A percentile compares a stretch with the other conserved stretches of the same genome.
Evolutionary conservation across 2,888 invertebrate species (phyloP).

Genomic region (Hirtodrosophila trivittata): DNA sequence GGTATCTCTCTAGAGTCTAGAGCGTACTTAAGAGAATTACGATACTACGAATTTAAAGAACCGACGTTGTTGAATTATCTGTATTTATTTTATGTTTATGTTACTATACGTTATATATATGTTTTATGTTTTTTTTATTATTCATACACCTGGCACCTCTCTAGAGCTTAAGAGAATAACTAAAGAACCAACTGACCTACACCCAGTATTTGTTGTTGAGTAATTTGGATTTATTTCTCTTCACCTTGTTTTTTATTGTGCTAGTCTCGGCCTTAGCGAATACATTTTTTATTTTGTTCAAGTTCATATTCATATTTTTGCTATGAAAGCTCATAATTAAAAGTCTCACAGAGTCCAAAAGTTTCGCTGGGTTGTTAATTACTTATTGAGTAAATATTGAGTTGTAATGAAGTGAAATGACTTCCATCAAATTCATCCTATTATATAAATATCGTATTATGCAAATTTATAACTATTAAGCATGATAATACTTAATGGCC

Average conservation of each 20-base stretch:
- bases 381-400: slow-evolving; percentile 7
- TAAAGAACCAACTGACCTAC: slow-evolving; percentile 15
- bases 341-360: slow-evolving; percentile 1
- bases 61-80: too few species aligned
- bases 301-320: slow-evolving; percentile 13
- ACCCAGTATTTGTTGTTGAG: slow-evolving; percentile 6
- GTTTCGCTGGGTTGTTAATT: slow-evolving; percentile 4
- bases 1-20: too few species aligned
- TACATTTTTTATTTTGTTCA: slow-evolving; percentile 25
- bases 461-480: not conserved
- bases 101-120: too few species aligned
- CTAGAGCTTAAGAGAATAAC: too few species aligned
- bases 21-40: too few species aligned
- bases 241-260: slow-evolving; percentile 33
- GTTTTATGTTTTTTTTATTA: too few species aligned
- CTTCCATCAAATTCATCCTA: not conserved
- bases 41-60: too few species aligned
- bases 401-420: slow-evolving; percentile 9
- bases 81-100: too few species aligned
- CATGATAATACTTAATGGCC: too few species aligned
- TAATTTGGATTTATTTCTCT: slow-evolving; percentile 1
- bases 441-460: too few species aligned
- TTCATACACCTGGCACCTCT: too few species aligned
- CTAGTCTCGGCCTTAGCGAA: slow-evolving; percentile 30
- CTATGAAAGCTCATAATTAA: slow-evolving; percentile 14